phyloP scores from a whole-genome alignment of 1,140 invertebrate genomes.

The Luehdorfia chinensis region DNA sequence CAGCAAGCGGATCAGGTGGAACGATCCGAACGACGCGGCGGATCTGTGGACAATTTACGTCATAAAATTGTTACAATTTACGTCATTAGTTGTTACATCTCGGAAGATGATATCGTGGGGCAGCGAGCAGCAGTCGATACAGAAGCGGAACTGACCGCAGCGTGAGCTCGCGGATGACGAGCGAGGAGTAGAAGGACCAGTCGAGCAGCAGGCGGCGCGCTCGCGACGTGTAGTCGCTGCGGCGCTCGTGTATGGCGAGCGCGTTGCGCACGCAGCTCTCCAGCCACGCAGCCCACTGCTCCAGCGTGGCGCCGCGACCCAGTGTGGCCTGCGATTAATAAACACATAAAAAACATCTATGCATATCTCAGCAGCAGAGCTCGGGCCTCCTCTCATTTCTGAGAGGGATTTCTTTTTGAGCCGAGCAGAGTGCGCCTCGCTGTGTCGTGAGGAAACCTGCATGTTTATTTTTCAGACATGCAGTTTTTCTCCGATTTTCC shows the following conservation, averaged over 20 bases:
- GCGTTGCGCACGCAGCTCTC: slow-evolving; percentile 93
- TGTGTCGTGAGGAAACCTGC: no score
- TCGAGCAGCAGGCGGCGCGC: slow-evolving; percentile 97
- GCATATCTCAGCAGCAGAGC: no score
- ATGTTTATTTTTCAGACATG: no score
- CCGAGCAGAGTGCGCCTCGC: no score
- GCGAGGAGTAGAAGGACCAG: slow-evolving; percentile 98
- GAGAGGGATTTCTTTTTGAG: no score
- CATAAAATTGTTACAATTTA: no score
- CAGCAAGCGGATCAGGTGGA: slow-evolving; percentile 97
- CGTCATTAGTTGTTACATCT: no score
- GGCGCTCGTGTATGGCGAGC: slow-evolving; percentile 91
- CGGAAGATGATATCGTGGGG: no score
- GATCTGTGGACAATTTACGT: slow-evolving; percentile 85
- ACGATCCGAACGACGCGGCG: slow-evolving; percentile 98
- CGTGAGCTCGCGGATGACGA: slow-evolving; percentile 69
- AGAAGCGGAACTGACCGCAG: slow-evolving; percentile 39
- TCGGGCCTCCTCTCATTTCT: no score
- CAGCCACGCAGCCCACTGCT: slow-evolving; percentile 98
- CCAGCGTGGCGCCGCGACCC: slow-evolving; percentile 94
- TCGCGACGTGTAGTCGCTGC: slow-evolving; percentile 91
- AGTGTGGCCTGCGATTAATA: slow-evolving; percentile 85
- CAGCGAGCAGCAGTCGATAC: no score
- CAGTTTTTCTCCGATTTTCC: no score
- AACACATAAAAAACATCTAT: no score